phyloP scores from a whole-genome alignment of 1,140 invertebrate species.

The Dendroctonus valens region DNA sequence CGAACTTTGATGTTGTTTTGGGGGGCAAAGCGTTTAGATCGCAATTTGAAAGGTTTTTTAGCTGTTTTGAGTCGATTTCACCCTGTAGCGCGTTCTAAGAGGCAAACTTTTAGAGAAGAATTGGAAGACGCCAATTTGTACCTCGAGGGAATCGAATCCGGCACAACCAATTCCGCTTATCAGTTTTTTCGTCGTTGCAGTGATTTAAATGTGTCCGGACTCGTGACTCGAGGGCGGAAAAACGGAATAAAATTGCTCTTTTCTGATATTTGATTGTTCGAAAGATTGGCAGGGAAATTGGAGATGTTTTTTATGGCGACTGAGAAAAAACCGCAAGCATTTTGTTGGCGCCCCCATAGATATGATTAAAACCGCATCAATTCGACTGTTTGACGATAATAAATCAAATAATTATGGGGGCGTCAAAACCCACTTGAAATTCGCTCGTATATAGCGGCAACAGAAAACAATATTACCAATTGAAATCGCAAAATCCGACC shows the following conservation, averaged over 20 bases:
- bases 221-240: constrained; percentile 17
- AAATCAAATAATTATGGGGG: constrained; percentile 22
- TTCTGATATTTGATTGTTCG: constrained; percentile 32
- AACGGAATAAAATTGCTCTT: constrained; percentile 25
- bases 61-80: neutral
- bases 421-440: constrained; percentile 19
- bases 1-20: neutral
- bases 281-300: constrained; percentile 25
- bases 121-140: constrained; percentile 34
- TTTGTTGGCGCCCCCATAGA: too few species aligned
- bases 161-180: constrained; percentile 32
- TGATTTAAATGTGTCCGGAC: constrained; percentile 32
- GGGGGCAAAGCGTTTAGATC: neutral
- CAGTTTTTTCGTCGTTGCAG: constrained; percentile 32
- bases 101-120: constrained; percentile 24
- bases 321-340: too few species aligned
- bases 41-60: too few species aligned
- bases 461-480: constrained; percentile 32
- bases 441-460: constrained; percentile 10
- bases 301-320: constrained; percentile 12
- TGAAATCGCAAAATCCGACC: constrained; percentile 28
- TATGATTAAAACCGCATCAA: neutral
- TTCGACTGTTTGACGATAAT: constrained; percentile 5
- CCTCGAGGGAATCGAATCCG: constrained; percentile 29
- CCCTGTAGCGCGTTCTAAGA: constrained; percentile 9